Evolutionary conservation across 2,113 vertebrate species (phyloP), one percentile per base, ranked within the genome.

Genomic region (Stigmatopora argus): DNA sequence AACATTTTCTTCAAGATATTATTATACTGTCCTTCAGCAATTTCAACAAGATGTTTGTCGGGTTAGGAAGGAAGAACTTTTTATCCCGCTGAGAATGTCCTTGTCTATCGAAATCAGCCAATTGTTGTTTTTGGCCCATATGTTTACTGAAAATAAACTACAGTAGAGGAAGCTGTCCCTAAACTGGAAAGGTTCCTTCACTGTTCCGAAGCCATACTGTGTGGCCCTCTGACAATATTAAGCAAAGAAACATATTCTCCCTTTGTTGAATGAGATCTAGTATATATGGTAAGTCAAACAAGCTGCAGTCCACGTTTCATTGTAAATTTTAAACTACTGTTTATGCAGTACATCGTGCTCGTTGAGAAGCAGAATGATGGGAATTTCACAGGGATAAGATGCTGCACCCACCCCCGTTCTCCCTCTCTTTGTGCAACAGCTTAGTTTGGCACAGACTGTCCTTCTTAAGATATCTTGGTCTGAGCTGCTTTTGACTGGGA

Each of bases 41-140:
- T 83, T 83, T 81, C 76, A 71, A 75, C 72, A 71, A 76, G 38
- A 74, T 82, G 62, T 47, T 73, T 81, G 55, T 52, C 51, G 73
- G 74, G 80, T 87, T 83, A 85, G 79, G 72, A 87, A 83, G 85
- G 86, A 86, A 82, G 79, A 81, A 62, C 73, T 81, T 83, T 81
- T 78, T 75, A 85, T 78, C 84, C 86, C 80, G 79, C 74, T 15
- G 84, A 79, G 75, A 60, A 62, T 85, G 78, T 61, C 69, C 44
- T 69, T 67, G 78, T 64, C 51, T 71, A 75, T 72, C 78, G 66
- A 76, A 81, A 83, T 86, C 75, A 66, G 79, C 78, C 35, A 45
- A 78, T 75, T 92, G 87, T 90, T 91, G 67, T 66, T 86, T 78
- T 90, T 91, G 89, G 91, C 87, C 67, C 19, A 61, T 51, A 23